These are phyloP conservation scores for Phylloscopus trochilus DNA, from an alignment of 2,113 vertebrate genomes.

Conservation along the genomic window DNA sequence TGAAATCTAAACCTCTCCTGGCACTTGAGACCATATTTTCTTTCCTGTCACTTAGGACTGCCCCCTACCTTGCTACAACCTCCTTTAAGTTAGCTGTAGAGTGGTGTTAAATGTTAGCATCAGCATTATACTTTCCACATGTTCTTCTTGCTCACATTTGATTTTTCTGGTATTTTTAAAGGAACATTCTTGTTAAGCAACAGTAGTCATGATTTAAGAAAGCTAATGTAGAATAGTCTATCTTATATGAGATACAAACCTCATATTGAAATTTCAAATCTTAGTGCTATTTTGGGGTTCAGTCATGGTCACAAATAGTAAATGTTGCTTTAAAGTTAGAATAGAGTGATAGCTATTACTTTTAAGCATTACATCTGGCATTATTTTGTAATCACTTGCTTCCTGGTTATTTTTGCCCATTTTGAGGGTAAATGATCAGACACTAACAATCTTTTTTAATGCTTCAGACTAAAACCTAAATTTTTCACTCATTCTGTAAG, in stretches of 20 bases:
- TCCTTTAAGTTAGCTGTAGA: not conserved
- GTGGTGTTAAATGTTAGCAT: not conserved
- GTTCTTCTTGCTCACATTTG: not conserved
- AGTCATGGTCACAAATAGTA: not conserved
- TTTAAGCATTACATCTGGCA: not conserved
- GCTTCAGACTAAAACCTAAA: not conserved
- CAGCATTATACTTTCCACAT: not conserved
- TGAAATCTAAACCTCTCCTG: not conserved
- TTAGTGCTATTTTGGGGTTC: not conserved
- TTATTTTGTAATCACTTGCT: not conserved
- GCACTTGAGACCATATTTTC: not conserved
- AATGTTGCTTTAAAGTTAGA: not conserved
- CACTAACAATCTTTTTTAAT: not conserved
- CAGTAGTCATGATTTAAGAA: not conserved
- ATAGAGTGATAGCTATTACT: not conserved
- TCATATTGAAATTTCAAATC: not conserved
- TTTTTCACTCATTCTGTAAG: not conserved
- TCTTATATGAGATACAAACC: not conserved
- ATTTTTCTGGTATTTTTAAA: not conserved
- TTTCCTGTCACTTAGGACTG: not conserved
- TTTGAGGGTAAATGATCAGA: not conserved
- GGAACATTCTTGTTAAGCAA: not conserved
- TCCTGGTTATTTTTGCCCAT: not conserved
- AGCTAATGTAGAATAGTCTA: not conserved
- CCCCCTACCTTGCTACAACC: not conserved